Conservation (phyloP, 2,797 vertebrate genomes). For the Betta splendens region DNA sequence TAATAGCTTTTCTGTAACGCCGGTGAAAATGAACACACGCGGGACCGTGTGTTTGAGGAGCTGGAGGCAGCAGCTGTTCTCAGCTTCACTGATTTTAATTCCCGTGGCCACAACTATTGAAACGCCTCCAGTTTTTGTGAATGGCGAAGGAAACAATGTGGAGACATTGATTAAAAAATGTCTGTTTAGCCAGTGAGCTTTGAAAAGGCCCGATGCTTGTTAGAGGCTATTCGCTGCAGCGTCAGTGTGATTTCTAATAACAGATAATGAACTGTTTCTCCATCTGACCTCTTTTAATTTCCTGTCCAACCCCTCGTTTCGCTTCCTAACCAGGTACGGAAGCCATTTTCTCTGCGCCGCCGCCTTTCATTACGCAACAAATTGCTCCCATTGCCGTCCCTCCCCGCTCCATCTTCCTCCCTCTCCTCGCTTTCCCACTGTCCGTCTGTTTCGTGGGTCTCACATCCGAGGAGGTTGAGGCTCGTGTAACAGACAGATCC, state of each 20-base stretch:
- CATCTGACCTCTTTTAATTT: conserved; percentile 37
- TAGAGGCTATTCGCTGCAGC: conserved; percentile 2
- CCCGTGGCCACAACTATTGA: too few species aligned
- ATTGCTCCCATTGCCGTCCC: conserved; percentile 55
- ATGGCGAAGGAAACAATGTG: too few species aligned
- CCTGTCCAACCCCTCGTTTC: conserved; percentile 18
- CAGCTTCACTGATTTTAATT: too few species aligned
- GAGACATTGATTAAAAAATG: too few species aligned
- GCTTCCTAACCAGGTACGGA: conserved; percentile 36
- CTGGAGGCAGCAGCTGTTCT: too few species aligned
- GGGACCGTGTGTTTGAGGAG: too few species aligned
- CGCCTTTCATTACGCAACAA: conserved; percentile 64
- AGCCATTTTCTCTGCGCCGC: conserved; percentile 49
- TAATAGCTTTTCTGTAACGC: conserved; percentile 58
- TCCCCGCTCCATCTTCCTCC: conserved; percentile 41
- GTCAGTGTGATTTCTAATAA: conserved; percentile 24
- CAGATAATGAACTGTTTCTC: conserved; percentile 41
- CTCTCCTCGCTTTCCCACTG: conserved; percentile 34
- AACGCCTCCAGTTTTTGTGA: too few species aligned
- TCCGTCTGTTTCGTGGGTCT: conserved; percentile 1
- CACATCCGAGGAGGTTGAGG: conserved; percentile 2
- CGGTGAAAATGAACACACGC: conserved; percentile 41
- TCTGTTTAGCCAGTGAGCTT: too few species aligned
- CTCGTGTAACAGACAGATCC: conserved; percentile 14
- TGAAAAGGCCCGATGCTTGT: too few species aligned